These are phyloP conservation scores for Galleria mellonella DNA, from an alignment of 1,140 invertebrate species.

Conservation along the genomic window DNA sequence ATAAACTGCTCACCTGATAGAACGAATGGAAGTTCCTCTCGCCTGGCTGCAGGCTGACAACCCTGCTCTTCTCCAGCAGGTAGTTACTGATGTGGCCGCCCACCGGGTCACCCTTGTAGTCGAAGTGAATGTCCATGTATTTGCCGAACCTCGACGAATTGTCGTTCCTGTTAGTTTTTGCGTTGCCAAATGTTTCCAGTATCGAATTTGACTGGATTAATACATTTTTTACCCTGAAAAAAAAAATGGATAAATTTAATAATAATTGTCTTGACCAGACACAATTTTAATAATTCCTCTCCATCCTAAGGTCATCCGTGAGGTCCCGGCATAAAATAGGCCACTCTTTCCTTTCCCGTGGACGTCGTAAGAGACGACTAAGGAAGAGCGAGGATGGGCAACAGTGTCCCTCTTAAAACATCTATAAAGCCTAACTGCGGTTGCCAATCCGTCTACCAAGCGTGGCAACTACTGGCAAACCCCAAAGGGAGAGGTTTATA, in stretches of 20 bases:
- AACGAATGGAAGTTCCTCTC: constrained; percentile 99
- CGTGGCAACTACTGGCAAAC: no score
- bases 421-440: no score
- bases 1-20: constrained; percentile 85
- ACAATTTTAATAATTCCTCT: no score
- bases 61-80: constrained; percentile 96
- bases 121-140: constrained; percentile 99
- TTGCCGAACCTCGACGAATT: constrained; percentile 98
- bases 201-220: constrained; percentile 97
- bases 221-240: constrained; percentile 94
- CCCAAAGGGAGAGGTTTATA: no score
- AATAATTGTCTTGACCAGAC: no score
- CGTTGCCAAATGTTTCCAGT: constrained; percentile 97
- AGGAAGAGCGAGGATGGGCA: no score
- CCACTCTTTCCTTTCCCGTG: no score
- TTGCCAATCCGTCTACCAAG: no score
- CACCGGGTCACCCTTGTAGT: constrained; percentile 97
- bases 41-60: constrained; percentile 92
- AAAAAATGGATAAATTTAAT: not conserved
- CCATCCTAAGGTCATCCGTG: no score
- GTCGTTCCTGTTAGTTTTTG: constrained; percentile 97
- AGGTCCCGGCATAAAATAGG: no score
- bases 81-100: constrained; percentile 98
- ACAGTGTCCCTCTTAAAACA: no score
- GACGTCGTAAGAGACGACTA: no score